Conservation (phyloP, 1,140 invertebrate species). For the Heliothis virescens region DNA sequence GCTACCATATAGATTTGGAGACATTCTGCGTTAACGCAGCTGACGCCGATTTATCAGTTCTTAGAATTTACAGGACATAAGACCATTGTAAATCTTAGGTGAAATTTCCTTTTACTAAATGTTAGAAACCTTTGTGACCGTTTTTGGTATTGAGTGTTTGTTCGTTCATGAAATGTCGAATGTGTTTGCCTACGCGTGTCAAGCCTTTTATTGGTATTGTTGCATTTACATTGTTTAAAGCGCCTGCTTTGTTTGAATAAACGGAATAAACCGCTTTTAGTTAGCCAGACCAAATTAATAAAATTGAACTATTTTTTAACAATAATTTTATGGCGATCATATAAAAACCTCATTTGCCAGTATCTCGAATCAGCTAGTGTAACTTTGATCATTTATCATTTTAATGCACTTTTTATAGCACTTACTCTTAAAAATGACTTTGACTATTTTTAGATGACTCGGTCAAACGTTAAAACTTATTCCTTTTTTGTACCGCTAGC, state of each 20-base stretch:
- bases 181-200: not conserved
- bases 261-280: too few species aligned
- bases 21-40: conserved; percentile 50
- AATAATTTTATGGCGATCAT: too few species aligned
- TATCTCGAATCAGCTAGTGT: too few species aligned
- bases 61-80: conserved; percentile 56
- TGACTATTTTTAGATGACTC: conserved; percentile 6
- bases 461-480: conserved; percentile 16
- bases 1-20: conserved; percentile 40
- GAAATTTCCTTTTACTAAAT: conserved; percentile 50
- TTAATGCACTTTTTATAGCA: not conserved
- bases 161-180: conserved; percentile 33
- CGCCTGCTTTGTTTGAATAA: not conserved
- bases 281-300: not conserved
- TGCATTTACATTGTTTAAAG: not conserved
- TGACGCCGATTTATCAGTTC: conserved; percentile 59
- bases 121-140: conserved; percentile 7
- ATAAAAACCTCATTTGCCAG: too few species aligned
- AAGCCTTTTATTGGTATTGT: not conserved
- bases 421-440: not conserved
- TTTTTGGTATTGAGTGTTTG: conserved; percentile 29
- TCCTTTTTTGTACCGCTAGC: conserved; percentile 7
- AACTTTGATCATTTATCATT: too few species aligned
- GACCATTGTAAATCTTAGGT: conserved; percentile 60
- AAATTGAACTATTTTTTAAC: too few species aligned